Conservation (phyloP, 2,888 invertebrate species). For the Rhogogaster chlorosoma region DNA sequence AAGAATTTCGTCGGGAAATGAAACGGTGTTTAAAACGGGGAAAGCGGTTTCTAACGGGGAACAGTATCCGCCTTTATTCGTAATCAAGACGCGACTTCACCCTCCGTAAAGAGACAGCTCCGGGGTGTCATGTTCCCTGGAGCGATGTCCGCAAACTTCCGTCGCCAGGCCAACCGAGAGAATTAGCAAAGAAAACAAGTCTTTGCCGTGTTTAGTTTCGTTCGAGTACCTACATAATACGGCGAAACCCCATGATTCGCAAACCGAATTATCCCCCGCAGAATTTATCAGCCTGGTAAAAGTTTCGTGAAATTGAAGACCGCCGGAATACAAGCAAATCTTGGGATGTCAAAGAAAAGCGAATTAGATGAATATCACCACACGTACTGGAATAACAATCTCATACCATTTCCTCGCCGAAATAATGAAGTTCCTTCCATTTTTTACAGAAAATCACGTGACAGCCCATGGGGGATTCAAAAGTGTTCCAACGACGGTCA, state of each 20-base stretch:
- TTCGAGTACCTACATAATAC: neutral
- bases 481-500: slow-evolving; percentile 87
- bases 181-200: slow-evolving; percentile 34
- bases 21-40: neutral
- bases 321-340: neutral
- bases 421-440: neutral
- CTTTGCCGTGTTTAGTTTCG: slow-evolving; percentile 29
- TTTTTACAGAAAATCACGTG: slow-evolving; percentile 74
- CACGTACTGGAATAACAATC: neutral
- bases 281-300: neutral
- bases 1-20: neutral
- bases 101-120: slow-evolving; percentile 22
- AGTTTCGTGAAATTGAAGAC: neutral
- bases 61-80: neutral
- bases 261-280: neutral
- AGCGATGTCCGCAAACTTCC: slow-evolving; percentile 36
- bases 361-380: too few relatives aligned
- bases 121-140: slow-evolving; percentile 31
- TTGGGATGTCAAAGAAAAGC: neutral
- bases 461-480: slow-evolving; percentile 82
- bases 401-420: neutral
- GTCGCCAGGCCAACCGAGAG: slow-evolving; percentile 1
- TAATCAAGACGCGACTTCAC: slow-evolving; percentile 39
- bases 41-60: neutral
- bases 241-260: neutral